Evolutionary conservation across 2,888 invertebrate genomes (phyloP).

Genomic region (Cantharis lateralis): DNA sequence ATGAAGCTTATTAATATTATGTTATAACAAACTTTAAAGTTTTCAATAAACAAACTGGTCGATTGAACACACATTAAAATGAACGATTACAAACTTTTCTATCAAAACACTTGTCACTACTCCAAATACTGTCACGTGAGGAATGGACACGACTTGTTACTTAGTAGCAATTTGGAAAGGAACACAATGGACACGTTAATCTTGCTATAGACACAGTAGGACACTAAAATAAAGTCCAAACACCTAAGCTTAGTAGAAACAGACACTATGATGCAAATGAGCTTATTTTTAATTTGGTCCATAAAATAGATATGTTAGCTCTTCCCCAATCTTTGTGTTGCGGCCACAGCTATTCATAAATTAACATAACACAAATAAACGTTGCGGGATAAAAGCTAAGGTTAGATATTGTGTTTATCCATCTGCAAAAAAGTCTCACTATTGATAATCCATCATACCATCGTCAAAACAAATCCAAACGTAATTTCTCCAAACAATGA

Average conservation of each 20-base stretch:
- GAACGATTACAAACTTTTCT: background rate
- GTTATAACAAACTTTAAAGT: background rate
- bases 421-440: background rate
- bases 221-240: slow-evolving; percentile 18
- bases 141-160: background rate
- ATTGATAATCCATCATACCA: background rate
- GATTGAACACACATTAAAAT: background rate
- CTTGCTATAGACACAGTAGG: slow-evolving; percentile 10
- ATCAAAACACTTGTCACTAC: background rate
- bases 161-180: background rate
- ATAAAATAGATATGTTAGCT: slow-evolving; percentile 23
- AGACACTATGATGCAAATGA: slow-evolving; percentile 28
- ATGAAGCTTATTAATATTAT: background rate
- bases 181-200: slow-evolving; percentile 9
- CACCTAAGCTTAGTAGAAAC: slow-evolving; percentile 25
- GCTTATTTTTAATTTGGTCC: slow-evolving; percentile 31
- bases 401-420: slow-evolving; percentile 8
- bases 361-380: slow-evolving; percentile 31
- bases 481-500: background rate
- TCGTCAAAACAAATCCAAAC: background rate
- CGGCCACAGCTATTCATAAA: slow-evolving; percentile 26
- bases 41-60: background rate
- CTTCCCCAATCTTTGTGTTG: slow-evolving; percentile 24
- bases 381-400: slow-evolving; percentile 10
- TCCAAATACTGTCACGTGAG: slow-evolving; percentile 10